These are phyloP conservation scores for Tolypeutes matacus DNA, from an alignment of 2,797 vertebrate species.

Conservation along the genomic window DNA sequence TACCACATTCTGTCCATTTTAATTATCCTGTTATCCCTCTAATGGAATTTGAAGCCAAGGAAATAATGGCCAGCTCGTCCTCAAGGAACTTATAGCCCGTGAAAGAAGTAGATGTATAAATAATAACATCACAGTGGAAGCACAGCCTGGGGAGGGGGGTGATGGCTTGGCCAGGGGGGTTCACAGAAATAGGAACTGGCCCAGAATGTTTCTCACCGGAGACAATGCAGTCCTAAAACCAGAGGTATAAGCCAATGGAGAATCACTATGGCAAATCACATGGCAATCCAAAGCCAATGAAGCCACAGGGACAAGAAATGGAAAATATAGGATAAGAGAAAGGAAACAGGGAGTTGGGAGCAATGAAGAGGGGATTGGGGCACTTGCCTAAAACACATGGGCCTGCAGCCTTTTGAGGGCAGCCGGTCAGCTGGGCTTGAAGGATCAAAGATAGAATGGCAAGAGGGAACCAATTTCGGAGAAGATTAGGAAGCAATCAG, in stretches of 20 bases:
- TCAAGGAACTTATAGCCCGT: neutral
- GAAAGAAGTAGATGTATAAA: neutral
- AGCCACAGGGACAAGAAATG: neutral
- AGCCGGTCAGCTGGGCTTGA: neutral
- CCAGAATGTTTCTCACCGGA: neutral
- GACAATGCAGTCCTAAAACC: neutral
- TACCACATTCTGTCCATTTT: neutral
- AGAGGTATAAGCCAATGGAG: neutral
- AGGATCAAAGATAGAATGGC: neutral
- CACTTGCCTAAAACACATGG: neutral
- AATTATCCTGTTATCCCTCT: neutral
- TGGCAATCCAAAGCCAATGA: neutral
- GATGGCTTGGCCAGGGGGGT: neutral
- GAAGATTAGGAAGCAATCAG: neutral
- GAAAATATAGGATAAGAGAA: neutral
- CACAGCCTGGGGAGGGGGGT: neutral
- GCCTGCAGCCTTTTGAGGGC: neutral
- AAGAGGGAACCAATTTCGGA: neutral
- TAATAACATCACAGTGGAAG: neutral
- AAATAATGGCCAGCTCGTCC: neutral
- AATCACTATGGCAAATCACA: neutral
- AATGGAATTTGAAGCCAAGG: neutral
- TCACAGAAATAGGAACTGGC: neutral
- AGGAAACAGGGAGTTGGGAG: neutral
- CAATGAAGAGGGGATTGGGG: neutral